These are phyloP conservation scores for Eretmodus cyanostictus DNA, from an alignment of 2,113 vertebrate genomes.

Conservation along the genomic window DNA sequence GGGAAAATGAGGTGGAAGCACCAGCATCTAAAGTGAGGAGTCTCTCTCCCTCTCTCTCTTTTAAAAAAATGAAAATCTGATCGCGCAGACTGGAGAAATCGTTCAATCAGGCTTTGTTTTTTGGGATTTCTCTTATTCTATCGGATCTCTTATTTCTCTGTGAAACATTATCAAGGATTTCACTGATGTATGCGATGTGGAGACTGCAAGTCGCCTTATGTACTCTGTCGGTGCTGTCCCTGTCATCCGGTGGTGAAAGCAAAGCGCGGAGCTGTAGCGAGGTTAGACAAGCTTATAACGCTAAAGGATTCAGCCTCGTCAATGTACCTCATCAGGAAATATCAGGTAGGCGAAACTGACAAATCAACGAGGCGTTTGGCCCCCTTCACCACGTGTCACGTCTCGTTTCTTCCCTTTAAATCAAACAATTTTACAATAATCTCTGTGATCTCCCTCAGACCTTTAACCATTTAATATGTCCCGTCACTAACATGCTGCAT, in stretches of 20 bases:
- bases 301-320: conserved; percentile 86
- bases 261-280: conserved; percentile 88
- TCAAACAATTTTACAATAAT: not conserved
- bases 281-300: conserved; percentile 85
- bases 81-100: conserved; percentile 7
- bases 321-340: conserved; percentile 89
- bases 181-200: conserved; percentile 68
- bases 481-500: not conserved
- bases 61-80: conserved; percentile 22
- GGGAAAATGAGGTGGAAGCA: conserved; percentile 46
- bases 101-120: not conserved
- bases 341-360: conserved; percentile 75
- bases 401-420: not conserved
- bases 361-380: not conserved
- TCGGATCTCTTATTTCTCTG: conserved; percentile 28
- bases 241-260: conserved; percentile 72
- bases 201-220: conserved; percentile 65
- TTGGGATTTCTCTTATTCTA: conserved; percentile 3
- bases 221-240: conserved; percentile 67
- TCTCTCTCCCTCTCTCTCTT: not conserved
- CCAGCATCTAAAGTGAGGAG: conserved; percentile 56
- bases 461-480: not conserved
- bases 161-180: conserved; percentile 43
- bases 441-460: not conserved
- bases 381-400: conserved; percentile 6